Evolutionary conservation across 1,140 invertebrate genomes (phyloP).

Genomic region (Maniola jurtina): DNA sequence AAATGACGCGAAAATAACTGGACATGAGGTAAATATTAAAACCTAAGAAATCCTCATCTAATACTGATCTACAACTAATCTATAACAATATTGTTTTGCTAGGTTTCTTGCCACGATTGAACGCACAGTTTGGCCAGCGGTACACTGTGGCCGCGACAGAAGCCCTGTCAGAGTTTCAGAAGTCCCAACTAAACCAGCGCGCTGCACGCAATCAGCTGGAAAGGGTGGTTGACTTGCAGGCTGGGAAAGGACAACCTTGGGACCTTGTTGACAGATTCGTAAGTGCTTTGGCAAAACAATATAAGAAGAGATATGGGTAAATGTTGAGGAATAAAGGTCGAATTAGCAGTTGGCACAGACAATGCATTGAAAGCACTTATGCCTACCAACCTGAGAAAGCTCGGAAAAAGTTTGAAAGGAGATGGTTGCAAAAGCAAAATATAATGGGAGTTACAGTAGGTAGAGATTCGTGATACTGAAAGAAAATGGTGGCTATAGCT

Average conservation of each 20-base stretch:
- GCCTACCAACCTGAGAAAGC: too few species aligned
- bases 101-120: constrained; percentile 84
- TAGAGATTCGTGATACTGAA: too few species aligned
- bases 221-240: constrained; percentile 79
- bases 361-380: background rate
- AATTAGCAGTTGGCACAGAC: background rate
- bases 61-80: too few species aligned
- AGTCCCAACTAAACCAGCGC: constrained; percentile 78
- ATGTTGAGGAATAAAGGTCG: background rate
- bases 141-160: constrained; percentile 83
- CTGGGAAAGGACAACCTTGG: constrained; percentile 79
- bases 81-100: too few species aligned
- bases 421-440: too few species aligned
- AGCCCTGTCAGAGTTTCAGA: constrained; percentile 84
- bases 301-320: constrained; percentile 21
- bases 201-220: constrained; percentile 77
- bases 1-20: too few species aligned
- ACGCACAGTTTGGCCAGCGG: constrained; percentile 81
- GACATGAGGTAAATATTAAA: too few species aligned
- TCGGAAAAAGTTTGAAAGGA: too few species aligned
- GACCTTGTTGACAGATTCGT: constrained; percentile 82
- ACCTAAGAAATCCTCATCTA: too few species aligned
- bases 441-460: too few species aligned
- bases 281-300: constrained; percentile 38
- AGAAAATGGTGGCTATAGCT: too few species aligned